A percentile compares a stretch with the other conserved stretches of the same genome.
phyloP scores from a whole-genome alignment of 2,888 invertebrate genomes.

The Autographa gamma region DNA sequence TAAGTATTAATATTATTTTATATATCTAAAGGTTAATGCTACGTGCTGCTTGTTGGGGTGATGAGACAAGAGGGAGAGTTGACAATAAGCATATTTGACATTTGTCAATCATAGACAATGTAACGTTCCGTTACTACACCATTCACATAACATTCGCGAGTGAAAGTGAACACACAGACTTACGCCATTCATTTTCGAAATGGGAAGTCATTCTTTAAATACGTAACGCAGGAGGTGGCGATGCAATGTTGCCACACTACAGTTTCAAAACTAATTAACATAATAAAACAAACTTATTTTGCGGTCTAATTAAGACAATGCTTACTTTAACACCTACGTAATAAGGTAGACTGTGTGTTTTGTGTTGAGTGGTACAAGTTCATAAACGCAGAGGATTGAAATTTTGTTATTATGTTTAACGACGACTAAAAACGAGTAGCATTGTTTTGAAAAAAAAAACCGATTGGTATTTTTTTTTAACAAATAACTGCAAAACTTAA shows the following conservation, averaged over 20 bases:
- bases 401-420: too few relatives aligned
- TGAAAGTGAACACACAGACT: not conserved
- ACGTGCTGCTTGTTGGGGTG: too few relatives aligned
- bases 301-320: conserved; percentile 30
- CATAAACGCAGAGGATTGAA: not conserved
- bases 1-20: too few relatives aligned
- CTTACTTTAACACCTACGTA: conserved; percentile 40
- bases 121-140: too few relatives aligned
- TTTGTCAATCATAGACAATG: too few relatives aligned
- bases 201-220: not conserved
- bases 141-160: not conserved
- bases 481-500: too few relatives aligned
- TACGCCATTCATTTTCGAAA: not conserved
- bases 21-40: too few relatives aligned
- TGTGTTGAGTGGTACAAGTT: conserved; percentile 13
- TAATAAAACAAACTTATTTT: conserved; percentile 16
- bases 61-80: too few relatives aligned
- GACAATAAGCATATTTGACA: too few relatives aligned
- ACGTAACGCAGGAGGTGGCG: conserved; percentile 16
- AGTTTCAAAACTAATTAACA: conserved; percentile 47
- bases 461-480: too few relatives aligned
- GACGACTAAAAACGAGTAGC: too few relatives aligned
- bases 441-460: too few relatives aligned
- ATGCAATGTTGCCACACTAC: conserved; percentile 24
- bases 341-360: conserved; percentile 25